Conservation (phyloP, 2,113 vertebrate species). For the Phalacrocorax brasilianus region DNA sequence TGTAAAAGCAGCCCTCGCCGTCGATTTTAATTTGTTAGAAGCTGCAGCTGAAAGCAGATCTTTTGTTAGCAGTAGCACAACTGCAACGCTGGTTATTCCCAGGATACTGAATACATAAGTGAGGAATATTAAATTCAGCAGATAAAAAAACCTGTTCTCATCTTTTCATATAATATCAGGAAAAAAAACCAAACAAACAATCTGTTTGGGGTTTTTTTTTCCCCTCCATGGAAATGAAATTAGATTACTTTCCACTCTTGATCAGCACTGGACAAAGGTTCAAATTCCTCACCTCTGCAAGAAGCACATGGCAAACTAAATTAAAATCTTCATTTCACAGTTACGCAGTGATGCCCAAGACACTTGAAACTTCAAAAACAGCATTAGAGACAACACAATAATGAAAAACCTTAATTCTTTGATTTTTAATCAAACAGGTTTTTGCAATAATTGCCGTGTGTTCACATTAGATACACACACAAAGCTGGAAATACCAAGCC, state of each 20-base stretch:
- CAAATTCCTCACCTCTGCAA: neutral
- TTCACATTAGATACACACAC: neutral
- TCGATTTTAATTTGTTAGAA: neutral
- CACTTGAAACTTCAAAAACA: neutral
- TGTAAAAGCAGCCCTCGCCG: neutral
- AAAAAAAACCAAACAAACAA: neutral
- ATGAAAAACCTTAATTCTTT: neutral
- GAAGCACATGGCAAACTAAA: neutral
- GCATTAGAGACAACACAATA: neutral
- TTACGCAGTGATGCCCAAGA: neutral
- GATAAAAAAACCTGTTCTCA: neutral
- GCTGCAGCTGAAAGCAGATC: neutral
- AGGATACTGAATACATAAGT: neutral
- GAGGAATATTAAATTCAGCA: conserved; percentile 5
- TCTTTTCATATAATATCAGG: neutral
- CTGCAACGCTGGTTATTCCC: conserved; percentile 19
- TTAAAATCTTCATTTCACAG: neutral
- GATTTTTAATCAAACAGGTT: neutral
- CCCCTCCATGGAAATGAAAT: neutral
- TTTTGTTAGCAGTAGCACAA: neutral
- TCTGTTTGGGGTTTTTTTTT: neutral
- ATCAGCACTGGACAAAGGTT: neutral
- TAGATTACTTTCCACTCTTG: neutral
- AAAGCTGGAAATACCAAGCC: neutral
- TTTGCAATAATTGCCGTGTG: neutral